These are phyloP conservation scores for Ectropis crepuscularia DNA, from an alignment of 2,888 invertebrate species.

Conservation along the genomic window DNA sequence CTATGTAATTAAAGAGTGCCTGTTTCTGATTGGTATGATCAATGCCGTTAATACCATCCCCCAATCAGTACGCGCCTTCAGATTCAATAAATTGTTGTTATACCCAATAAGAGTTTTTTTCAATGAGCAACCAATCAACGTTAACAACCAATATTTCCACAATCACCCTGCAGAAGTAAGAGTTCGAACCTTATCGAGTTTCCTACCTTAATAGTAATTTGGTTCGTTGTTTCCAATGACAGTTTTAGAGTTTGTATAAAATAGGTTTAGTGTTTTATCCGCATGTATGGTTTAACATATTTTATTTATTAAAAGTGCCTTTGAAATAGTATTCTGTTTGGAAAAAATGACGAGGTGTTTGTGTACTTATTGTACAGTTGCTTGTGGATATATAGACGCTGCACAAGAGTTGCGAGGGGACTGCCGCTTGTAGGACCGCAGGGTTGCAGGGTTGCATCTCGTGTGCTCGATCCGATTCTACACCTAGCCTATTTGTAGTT, in stretches of 20 bases:
- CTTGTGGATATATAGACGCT: conserved; percentile 26
- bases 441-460: too few relatives aligned
- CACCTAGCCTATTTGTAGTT: too few relatives aligned
- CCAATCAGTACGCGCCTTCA: too few relatives aligned
- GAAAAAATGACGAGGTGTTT: conserved; percentile 24
- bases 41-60: too few relatives aligned
- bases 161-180: too few relatives aligned
- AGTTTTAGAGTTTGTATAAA: conserved; percentile 38
- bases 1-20: too few relatives aligned
- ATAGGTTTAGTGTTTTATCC: conserved; percentile 36
- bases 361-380: conserved; percentile 35
- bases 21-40: too few relatives aligned
- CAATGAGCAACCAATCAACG: too few relatives aligned
- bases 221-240: conserved; percentile 34
- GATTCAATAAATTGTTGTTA: too few relatives aligned
- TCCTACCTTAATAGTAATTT: conserved; percentile 20
- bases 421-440: background rate
- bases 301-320: conserved; percentile 44
- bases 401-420: conserved; percentile 19
- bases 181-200: background rate
- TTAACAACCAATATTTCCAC: too few relatives aligned
- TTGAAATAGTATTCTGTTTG: conserved; percentile 34
- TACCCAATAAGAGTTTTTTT: too few relatives aligned
- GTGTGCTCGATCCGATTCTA: too few relatives aligned
- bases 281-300: conserved; percentile 33